Evolutionary conservation across 2,113 vertebrate genomes (phyloP).

Genomic region (Misgurnus anguillicaudatus): DNA sequence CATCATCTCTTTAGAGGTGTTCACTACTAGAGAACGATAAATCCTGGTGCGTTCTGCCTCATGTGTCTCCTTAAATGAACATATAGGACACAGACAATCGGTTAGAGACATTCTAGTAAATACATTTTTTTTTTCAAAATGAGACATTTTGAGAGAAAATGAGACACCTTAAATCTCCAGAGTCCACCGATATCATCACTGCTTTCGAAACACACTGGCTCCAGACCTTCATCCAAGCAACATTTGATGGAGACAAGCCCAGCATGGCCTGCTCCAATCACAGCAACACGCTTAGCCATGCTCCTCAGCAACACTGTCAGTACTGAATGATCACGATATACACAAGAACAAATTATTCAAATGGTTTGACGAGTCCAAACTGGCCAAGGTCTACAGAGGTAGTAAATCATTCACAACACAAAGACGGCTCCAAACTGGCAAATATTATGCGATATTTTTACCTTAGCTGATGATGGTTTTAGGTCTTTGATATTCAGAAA

Average conservation of each 20-base stretch:
- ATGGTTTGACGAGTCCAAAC: no score
- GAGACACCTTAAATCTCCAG: not conserved
- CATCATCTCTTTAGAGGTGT: constrained; percentile 83
- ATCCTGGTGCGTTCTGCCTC: constrained; percentile 78
- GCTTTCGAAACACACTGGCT: constrained; percentile 88
- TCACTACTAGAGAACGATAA: constrained; percentile 84
- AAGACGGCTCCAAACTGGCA: no score
- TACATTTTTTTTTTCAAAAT: constrained; percentile 59
- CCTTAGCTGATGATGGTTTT: no score
- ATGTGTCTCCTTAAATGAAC: constrained; percentile 71
- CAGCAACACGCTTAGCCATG: constrained; percentile 73
- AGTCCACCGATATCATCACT: constrained; percentile 82
- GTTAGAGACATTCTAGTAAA: no score
- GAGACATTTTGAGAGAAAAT: constrained; percentile 68
- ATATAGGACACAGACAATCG: not conserved
- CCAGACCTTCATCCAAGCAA: constrained; percentile 87
- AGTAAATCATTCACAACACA: no score
- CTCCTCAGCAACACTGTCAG: not conserved
- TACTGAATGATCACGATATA: not conserved
- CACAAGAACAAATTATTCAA: no score
- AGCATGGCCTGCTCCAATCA: constrained; percentile 81
- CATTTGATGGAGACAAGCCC: constrained; percentile 83
- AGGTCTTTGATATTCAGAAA: no score
- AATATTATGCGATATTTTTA: no score
- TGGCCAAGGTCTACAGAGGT: no score